Base-by-base conservation (phyloP, 2,888 invertebrate genomes). In the Carabus problematicus region DNA sequence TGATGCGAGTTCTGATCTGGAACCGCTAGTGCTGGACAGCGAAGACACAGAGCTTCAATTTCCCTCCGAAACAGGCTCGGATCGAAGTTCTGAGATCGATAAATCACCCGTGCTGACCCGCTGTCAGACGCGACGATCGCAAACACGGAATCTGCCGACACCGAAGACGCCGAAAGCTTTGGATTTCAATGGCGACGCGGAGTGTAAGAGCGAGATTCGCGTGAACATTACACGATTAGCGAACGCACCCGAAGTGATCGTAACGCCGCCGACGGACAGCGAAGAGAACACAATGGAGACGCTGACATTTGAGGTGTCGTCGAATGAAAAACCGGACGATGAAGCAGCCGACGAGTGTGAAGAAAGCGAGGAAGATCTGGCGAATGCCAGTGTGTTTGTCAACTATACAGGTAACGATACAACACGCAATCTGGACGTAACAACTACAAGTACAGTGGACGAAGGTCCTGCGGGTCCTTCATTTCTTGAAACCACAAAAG, bases 81-180 rank as follows among this genome's bases (percentile, higher is more conserved):
- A 64, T 8, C 39, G 29, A 1, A 58, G 29, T 19, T 67, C 67
- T 7, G 77, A 76, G 16, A 72, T 74, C 7, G 79, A 79, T 71
- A 75, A 74, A 43, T 81, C 81, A 6, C 81, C 81, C 4, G 63
- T 76, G 12, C 70, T 77, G 12, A 72, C 71, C 2, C 75, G 82
- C 56, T 81, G 81, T 68, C 75, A 72, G 56, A 82, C 82, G 1
- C 75, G 82, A n/a, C 74, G 81, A 14, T 80, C 80, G 3, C 78
- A 78, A 61, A 79, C 78, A 1, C 72, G 80, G 12, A 80, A 80
- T 66, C 76, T 80, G 16, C 80, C 80, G 2, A 81, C 81, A 3
- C 81, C 82, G 45, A 80, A 80, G 72, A 80, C 81, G 3, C 81
- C 81, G n/a, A 79, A 77, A 72, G 58, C 73, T 0, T 18, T 73